Evolutionary conservation across 2,888 invertebrate genomes (phyloP).

Genomic region (Patella caerulea): DNA sequence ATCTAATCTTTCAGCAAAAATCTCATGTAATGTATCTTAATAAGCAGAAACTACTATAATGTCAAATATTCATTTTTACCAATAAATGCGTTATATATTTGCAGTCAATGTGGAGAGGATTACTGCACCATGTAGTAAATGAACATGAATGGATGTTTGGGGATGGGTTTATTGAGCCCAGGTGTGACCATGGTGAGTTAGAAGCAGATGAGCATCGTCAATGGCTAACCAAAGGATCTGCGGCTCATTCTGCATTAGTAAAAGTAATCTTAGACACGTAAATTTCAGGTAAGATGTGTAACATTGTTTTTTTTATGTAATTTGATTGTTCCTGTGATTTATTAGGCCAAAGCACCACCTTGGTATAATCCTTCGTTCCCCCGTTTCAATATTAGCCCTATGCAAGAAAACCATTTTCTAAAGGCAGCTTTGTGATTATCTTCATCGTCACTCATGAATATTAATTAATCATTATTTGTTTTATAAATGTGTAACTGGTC

Average conservation of each 20-base stretch:
- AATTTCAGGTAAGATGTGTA: background rate
- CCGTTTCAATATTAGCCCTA: background rate
- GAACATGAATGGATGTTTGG: slow-evolving; percentile 19
- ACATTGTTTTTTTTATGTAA: too few species aligned
- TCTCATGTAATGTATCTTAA: too few species aligned
- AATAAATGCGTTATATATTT: background rate
- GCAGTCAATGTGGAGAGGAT: slow-evolving; percentile 18
- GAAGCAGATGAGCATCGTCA: slow-evolving; percentile 1
- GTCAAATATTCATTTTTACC: too few species aligned
- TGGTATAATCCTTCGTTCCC: background rate
- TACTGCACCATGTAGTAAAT: slow-evolving; percentile 19
- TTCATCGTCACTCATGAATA: slow-evolving; percentile 10
- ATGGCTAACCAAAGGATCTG: slow-evolving; percentile 11
- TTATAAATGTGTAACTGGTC: background rate
- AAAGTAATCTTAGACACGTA: background rate
- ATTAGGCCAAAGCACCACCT: slow-evolving; percentile 21
- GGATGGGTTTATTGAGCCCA: slow-evolving; percentile 3
- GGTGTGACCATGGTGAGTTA: slow-evolving; percentile 20
- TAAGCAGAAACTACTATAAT: too few species aligned
- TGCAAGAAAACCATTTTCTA: slow-evolving; percentile 23
- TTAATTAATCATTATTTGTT: background rate
- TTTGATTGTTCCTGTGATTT: background rate
- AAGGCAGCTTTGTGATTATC: slow-evolving; percentile 12
- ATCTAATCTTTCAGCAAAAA: too few species aligned
- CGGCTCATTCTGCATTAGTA: slow-evolving; percentile 19